Percentiles rank a stretch among this genome's conserved stretches.
Evolutionary conservation across 1,140 invertebrate species (phyloP).

Genomic region (Medauroidea extradentata): DNA sequence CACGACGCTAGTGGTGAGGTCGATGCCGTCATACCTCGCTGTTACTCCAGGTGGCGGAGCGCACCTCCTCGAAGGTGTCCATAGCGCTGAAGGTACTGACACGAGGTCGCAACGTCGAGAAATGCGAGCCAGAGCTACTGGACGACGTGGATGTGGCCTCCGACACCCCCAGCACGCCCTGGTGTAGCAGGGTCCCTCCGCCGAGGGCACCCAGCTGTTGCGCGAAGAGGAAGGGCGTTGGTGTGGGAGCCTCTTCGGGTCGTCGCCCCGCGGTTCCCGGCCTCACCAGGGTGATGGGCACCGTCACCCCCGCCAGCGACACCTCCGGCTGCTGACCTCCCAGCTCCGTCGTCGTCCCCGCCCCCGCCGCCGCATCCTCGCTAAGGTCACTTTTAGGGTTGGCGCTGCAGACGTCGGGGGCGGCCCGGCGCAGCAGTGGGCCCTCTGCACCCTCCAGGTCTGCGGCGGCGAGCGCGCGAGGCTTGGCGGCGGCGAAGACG

Average conservation of each 20-base stretch:
- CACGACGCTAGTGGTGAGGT: not conserved
- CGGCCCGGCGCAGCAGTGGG: conserved; percentile 12
- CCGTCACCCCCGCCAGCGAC: conserved; percentile 7
- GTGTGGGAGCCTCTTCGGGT: not conserved
- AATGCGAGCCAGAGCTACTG: not conserved
- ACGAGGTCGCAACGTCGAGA: not conserved
- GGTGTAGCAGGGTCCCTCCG: conserved; percentile 26
- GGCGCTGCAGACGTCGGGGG: conserved; percentile 20
- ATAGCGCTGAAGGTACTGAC: conserved; percentile 16
- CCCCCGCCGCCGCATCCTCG: not conserved
- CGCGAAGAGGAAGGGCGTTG: conserved; percentile 10
- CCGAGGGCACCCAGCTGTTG: conserved; percentile 32
- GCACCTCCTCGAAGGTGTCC: conserved; percentile 1
- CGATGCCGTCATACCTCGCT: conserved; percentile 11
- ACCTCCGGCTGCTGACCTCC: conserved; percentile 1
- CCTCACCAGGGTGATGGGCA: conserved; percentile 12
- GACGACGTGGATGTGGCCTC: conserved; percentile 5
- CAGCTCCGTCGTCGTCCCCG: not conserved
- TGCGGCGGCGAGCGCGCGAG: conserved; percentile 14
- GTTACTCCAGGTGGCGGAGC: conserved; percentile 2
- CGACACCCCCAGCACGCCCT: conserved; percentile 11
- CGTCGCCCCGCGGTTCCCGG: not conserved
- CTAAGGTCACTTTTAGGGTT: conserved; percentile 3
- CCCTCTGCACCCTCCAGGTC: conserved; percentile 23
- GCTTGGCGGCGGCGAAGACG: not conserved